Conservation (phyloP, 2,888 invertebrate genomes). For the Metellina segmentata region DNA sequence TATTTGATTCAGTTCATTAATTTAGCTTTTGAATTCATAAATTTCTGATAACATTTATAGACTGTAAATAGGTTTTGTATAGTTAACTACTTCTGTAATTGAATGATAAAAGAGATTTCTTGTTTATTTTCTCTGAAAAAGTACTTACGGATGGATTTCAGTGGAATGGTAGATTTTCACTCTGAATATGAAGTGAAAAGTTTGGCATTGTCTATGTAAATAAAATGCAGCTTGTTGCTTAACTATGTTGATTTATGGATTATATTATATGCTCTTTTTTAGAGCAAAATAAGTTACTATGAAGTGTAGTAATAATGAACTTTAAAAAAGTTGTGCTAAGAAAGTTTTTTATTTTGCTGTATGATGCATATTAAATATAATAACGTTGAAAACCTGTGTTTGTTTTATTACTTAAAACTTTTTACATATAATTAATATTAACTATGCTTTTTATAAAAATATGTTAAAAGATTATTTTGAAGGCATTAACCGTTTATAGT, state of each 20-base stretch:
- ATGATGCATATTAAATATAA: constrained; percentile 75
- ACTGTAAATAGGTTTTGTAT: constrained; percentile 31
- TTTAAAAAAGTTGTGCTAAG: constrained; percentile 67
- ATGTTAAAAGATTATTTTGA: neutral
- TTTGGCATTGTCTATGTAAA: constrained; percentile 47
- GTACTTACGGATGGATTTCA: constrained; percentile 23
- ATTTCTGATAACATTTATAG: no score
- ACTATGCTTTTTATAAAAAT: neutral
- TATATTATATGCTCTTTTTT: constrained; percentile 69
- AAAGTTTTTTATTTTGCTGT: constrained; percentile 75
- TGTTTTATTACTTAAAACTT: neutral
- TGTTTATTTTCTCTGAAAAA: neutral
- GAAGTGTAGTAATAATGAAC: constrained; percentile 46
- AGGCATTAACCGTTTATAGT: no score
- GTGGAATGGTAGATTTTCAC: neutral
- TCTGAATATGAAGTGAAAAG: constrained; percentile 25
- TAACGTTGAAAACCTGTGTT: constrained; percentile 47
- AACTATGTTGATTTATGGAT: constrained; percentile 63
- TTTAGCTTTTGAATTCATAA: no score
- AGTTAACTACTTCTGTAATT: neutral
- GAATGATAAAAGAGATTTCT: constrained; percentile 1
- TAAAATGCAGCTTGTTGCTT: constrained; percentile 69
- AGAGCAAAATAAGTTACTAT: constrained; percentile 65
- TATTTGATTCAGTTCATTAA: no score
- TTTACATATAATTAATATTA: neutral